These are phyloP conservation scores for Eulimnadia texana DNA, from an alignment of 1,140 invertebrate genomes.

Conservation along the genomic window DNA sequence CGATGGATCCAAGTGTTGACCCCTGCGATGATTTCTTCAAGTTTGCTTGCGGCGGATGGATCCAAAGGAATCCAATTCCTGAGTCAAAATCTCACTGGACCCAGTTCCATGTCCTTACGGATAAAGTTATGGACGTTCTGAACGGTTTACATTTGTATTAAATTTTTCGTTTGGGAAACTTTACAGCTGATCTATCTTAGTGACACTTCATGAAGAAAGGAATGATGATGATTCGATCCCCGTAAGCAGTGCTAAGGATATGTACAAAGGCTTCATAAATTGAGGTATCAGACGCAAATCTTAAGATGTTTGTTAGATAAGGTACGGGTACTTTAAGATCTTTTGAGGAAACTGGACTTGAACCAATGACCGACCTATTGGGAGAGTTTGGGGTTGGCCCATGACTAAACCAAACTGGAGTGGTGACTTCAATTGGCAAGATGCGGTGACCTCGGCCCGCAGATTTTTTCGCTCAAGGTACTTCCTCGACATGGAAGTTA, in stretches of 20 bases:
- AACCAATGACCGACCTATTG: slow-evolving; percentile 26
- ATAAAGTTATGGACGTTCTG: slow-evolving; percentile 26
- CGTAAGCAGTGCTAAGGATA: slow-evolving; percentile 24
- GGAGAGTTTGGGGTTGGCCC: slow-evolving; percentile 31
- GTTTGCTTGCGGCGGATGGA: slow-evolving; percentile 46
- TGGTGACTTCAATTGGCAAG: slow-evolving; percentile 24
- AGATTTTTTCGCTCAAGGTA: slow-evolving; percentile 19
- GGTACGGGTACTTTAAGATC: slow-evolving; percentile 22
- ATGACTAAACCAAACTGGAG: slow-evolving; percentile 24
- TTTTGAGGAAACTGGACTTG: slow-evolving; percentile 25
- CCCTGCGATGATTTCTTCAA: slow-evolving; percentile 38
- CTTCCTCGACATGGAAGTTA: slow-evolving; percentile 23
- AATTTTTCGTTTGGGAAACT: no score
- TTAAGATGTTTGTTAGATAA: no score
- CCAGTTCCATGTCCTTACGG: slow-evolving; percentile 34
- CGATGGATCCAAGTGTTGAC: slow-evolving; percentile 28
- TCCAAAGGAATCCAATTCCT: slow-evolving; percentile 44
- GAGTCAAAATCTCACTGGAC: slow-evolving; percentile 50
- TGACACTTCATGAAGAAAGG: slow-evolving; percentile 25
- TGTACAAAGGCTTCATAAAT: slow-evolving; percentile 26
- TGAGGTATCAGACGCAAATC: no score
- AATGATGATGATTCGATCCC: slow-evolving; percentile 22
- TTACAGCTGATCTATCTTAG: no score
- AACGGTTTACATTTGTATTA: slow-evolving; percentile 23
- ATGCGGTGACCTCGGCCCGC: slow-evolving; percentile 20